Evolutionary conservation across 2,888 invertebrate species (phyloP).

Genomic region (Chironomus tentans): DNA sequence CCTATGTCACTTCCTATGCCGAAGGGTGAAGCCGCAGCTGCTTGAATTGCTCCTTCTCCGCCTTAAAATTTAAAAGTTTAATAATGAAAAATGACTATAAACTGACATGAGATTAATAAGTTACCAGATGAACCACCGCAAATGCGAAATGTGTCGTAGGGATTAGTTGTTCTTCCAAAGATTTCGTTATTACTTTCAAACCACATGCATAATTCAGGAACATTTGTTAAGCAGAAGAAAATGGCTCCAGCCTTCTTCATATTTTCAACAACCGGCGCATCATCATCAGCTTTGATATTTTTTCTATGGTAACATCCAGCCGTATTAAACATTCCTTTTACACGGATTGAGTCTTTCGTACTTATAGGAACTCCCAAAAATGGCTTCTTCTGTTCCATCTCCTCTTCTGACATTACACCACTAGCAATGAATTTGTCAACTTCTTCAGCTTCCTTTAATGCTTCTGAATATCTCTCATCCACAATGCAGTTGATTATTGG

Average conservation of each 20-base stretch:
- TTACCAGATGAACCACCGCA: slow-evolving; percentile 70
- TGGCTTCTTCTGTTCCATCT: slow-evolving; percentile 62
- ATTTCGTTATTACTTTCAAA: slow-evolving; percentile 77
- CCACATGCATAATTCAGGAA: slow-evolving; percentile 95
- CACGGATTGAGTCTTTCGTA: slow-evolving; percentile 74
- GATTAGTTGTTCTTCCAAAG: slow-evolving; percentile 74
- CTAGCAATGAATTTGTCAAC: slow-evolving; percentile 64
- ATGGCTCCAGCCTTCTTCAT: slow-evolving; percentile 78
- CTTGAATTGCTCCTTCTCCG: slow-evolving; percentile 41
- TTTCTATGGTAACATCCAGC: slow-evolving; percentile 66
- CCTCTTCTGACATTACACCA: slow-evolving; percentile 48
- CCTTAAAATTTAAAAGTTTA: too few species aligned
- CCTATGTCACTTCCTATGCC: slow-evolving; percentile 93
- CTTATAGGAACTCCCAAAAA: slow-evolving; percentile 86
- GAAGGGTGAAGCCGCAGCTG: slow-evolving; percentile 74
- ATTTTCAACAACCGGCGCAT: slow-evolving; percentile 63
- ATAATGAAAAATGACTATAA: too few species aligned
- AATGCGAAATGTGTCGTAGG: slow-evolving; percentile 74
- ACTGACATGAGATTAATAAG: too few species aligned
- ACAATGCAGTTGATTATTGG: slow-evolving; percentile 74
- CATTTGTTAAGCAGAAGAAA: slow-evolving; percentile 81
- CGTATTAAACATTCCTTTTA: slow-evolving; percentile 74
- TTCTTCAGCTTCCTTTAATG: slow-evolving; percentile 65
- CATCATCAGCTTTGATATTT: slow-evolving; percentile 54
- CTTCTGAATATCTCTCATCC: slow-evolving; percentile 69